Base-by-base conservation (phyloP, 2,113 vertebrate species). In the Podarcis raffonei region DNA sequence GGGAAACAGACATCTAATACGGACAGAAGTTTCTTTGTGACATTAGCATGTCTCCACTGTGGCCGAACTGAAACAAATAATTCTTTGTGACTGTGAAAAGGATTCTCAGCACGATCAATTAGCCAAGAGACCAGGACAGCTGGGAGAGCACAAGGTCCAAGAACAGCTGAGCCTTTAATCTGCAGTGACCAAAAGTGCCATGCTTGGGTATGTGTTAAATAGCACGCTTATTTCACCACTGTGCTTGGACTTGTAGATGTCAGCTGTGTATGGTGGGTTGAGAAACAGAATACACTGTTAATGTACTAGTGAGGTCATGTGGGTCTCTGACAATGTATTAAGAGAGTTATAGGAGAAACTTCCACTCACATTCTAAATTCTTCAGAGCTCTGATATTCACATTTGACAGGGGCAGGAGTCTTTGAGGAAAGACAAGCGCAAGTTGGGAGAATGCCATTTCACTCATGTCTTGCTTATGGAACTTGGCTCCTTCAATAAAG, bases 11-110 rank as follows among this genome's bases (percentile, higher is more conserved):
- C 81, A 16, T 42, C 79, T 62, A 83, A 72, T 82, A 93, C 92
- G 95, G 89, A 95, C 93, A 96, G 90, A 92, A 85, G 82, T 81
- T 91, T 90, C 95, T 95, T 95, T 96, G 95, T 96, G 92, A 53
- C 85, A 86, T 90, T 80, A 91, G n/a, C 83, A 65, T 62, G 78
- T 84, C 91, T 89, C 86, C 87, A 89, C 76, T 89, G 53, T 87
- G 89, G 91, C 86, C 89, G 89, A 89, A 91, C 74, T 91, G 93
- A 93, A 94, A 93, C 85, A 94, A 93, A 83, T 83, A 62, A n/a
- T 86, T 94, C 90, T 94, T 93, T 90, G 0, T 87, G 91, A 89
- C 68, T 48, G 16, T 81, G 75, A 76, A 78, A 53, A 81, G 65
- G 74, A 90, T 82, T 95, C 92, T 83, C 93, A 91, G 92, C 85